Conservation (phyloP, 2,797 vertebrate species). For the Tadarida brasiliensis region DNA sequence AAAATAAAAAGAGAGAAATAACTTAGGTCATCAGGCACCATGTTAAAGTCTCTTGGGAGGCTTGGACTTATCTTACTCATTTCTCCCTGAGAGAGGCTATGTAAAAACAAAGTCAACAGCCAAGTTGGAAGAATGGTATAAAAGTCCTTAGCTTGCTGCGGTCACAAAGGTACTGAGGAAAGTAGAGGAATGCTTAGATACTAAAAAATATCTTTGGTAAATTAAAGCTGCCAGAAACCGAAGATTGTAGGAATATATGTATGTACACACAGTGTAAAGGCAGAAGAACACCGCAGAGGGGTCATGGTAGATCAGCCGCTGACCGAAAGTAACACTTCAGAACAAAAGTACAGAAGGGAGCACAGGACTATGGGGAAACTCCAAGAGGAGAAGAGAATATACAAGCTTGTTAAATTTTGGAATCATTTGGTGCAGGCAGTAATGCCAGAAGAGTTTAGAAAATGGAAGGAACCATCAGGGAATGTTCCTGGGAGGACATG, state of each 20-base stretch:
- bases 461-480: background rate
- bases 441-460: background rate
- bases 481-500: background rate
- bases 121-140: background rate
- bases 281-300: background rate
- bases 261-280: background rate
- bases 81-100: background rate
- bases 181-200: slow-evolving; percentile 18
- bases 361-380: background rate
- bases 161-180: background rate
- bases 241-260: background rate
- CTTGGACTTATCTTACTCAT: background rate
- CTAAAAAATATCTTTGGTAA: slow-evolving; percentile 30
- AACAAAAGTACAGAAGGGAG: background rate
- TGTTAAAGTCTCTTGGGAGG: background rate
- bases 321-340: background rate
- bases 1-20: slow-evolving; percentile 66
- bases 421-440: background rate
- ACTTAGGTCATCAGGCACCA: background rate
- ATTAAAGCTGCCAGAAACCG: background rate
- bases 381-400: background rate
- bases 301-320: background rate
- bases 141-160: background rate
- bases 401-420: background rate
- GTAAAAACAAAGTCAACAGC: background rate